Percentiles rank a stretch among this genome's conserved stretches.
Evolutionary conservation across 1,140 invertebrate genomes (phyloP).

Genomic region (Zeugodacus cucurbitae): DNA sequence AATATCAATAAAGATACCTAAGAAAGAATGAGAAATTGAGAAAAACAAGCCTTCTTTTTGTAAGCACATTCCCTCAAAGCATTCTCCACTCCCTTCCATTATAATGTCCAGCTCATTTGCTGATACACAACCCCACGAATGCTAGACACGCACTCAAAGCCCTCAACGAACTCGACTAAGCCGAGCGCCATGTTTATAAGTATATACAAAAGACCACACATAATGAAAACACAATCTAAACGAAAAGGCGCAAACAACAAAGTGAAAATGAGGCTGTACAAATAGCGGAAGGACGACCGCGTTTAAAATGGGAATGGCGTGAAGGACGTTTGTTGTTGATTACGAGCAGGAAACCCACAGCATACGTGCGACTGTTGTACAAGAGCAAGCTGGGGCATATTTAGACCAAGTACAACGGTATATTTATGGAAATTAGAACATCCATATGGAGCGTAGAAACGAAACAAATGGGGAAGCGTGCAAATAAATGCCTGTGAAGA

Average conservation of each 20-base stretch:
- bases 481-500: background rate
- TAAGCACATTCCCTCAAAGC: too few relatives aligned
- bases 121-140: too few relatives aligned
- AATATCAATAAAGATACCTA: too few relatives aligned
- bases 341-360: background rate
- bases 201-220: too few relatives aligned
- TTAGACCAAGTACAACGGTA: slow-evolving; percentile 1
- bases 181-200: too few relatives aligned
- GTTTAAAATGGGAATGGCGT: background rate
- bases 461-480: too few relatives aligned
- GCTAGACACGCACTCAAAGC: too few relatives aligned
- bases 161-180: too few relatives aligned
- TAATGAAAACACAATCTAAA: background rate
- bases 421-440: slow-evolving; percentile 28
- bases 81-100: too few relatives aligned
- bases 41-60: too few relatives aligned
- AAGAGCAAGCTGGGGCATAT: background rate
- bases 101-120: too few relatives aligned
- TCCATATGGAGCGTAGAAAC: background rate
- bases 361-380: background rate
- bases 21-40: too few relatives aligned
- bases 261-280: background rate
- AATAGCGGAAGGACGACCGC: background rate
- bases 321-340: background rate
- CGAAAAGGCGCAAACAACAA: background rate